Evolutionary conservation across 2,888 invertebrate species (phyloP).

Genomic region (Sympetrum striolatum): DNA sequence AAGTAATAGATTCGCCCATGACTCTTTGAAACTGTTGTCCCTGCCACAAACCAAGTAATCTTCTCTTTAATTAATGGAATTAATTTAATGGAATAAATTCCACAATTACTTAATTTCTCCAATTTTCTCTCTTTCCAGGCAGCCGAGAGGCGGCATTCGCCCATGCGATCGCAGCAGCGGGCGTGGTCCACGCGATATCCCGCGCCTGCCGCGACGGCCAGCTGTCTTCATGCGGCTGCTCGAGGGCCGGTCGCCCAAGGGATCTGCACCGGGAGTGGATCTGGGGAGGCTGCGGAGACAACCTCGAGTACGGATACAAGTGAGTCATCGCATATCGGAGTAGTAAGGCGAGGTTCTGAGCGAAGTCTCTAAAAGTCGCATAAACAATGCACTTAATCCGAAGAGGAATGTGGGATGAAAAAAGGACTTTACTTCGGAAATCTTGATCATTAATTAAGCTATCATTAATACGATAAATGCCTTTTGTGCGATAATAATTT

Average conservation of each 20-base stretch:
- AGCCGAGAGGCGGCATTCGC: conserved; percentile 91
- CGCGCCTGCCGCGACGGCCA: conserved; percentile 91
- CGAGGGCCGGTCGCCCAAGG: conserved; percentile 79
- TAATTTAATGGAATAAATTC: no score
- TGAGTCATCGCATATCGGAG: conserved; percentile 60
- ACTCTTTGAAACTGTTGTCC: no score
- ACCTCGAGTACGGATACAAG: conserved; percentile 95
- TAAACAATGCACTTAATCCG: not conserved
- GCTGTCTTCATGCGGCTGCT: conserved; percentile 89
- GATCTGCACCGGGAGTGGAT: conserved; percentile 91
- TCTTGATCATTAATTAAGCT: not conserved
- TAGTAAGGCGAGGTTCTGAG: not conserved
- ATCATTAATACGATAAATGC: no score
- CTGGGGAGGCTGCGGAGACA: conserved; percentile 98
- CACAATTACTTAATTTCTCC: not conserved
- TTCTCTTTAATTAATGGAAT: no score
- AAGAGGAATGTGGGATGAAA: not conserved
- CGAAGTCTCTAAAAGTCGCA: not conserved
- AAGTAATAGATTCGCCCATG: no score
- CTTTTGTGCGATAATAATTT: no score
- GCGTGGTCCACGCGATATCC: conserved; percentile 86
- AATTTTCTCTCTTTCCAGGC: conserved; percentile 61
- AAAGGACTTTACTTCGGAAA: not conserved
- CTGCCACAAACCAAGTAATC: no score
- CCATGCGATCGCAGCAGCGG: conserved; percentile 87